Base-by-base conservation (phyloP, 2,797 vertebrate genomes). In the Oophaga sylvatica region DNA sequence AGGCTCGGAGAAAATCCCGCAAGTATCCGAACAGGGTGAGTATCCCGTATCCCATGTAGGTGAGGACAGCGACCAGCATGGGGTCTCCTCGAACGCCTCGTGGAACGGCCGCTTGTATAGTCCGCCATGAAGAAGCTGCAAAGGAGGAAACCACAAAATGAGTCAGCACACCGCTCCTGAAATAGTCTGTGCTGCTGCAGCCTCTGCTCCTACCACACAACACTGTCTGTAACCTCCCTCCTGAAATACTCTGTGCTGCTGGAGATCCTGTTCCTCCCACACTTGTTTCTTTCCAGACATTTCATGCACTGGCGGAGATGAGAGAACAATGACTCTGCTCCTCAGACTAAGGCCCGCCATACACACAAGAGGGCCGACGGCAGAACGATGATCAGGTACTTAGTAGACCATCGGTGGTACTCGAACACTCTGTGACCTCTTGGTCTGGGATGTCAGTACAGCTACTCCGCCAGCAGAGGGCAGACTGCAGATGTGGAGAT, bases 1-100 rank as follows among this genome's bases (percentile, higher is more conserved):
- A 98, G n/a, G 97, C 93, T 79, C 98, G 95, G 86, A 99, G 93
- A 93, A 99, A 98, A 93, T 99, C 98, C 82, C 97, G 93, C 92
- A 99, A 95, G 92, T 99, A 99, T n/a, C 97, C 98, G 62, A 99
- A 99, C 90, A 99, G 93, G 71, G 98, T 99, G 90, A 99, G 97
- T 85, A 99, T 97, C 78, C 97, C 97, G 0, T 99, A 99, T 26
- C 98, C 97, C 93, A 99, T 96, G 1, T 99, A 99, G 11, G 98
- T 99, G 91, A 99, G 95, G 90, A 99, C 98, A 0, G 98, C 98
- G 90, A 99, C 97, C 90, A 99, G 93, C 86, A 99, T 96, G 0
- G 98, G 0, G 98, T 99, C 94, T 99, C 97, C 91, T 99, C 98
- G 89, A 96, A 99, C 2, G 95, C 96, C 92, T 99, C 97, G 80